These are phyloP conservation scores for Dufourea novaeangliae DNA, from an alignment of 1,140 invertebrate species.

Conservation along the genomic window DNA sequence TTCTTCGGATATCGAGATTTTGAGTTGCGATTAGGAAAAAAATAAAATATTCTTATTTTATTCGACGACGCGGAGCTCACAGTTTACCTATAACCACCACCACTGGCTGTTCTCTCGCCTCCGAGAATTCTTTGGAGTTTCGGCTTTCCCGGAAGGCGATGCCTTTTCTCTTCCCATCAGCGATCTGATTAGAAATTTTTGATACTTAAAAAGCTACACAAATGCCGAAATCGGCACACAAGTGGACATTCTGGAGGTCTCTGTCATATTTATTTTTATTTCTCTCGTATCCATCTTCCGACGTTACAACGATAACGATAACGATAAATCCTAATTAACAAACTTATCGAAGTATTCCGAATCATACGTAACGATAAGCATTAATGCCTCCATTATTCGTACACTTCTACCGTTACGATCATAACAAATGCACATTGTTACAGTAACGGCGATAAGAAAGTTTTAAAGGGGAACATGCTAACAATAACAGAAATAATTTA, in stretches of 20 bases:
- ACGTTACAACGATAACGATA: slow-evolving; percentile 8
- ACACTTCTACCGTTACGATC: slow-evolving; percentile 12
- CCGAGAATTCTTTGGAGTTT: slow-evolving; percentile 40
- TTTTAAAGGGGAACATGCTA: no score
- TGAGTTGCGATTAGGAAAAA: slow-evolving; percentile 26
- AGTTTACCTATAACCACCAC: slow-evolving; percentile 25
- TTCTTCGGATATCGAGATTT: slow-evolving; percentile 37
- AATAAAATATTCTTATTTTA: slow-evolving; percentile 36
- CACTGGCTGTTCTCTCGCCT: slow-evolving; percentile 31
- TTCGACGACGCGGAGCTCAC: slow-evolving; percentile 25
- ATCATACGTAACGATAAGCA: background rate
- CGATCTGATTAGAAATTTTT: slow-evolving; percentile 47
- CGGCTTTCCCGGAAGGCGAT: slow-evolving; percentile 40
- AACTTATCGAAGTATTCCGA: background rate
- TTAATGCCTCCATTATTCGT: background rate
- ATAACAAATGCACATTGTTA: slow-evolving; percentile 18
- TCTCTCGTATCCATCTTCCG: background rate
- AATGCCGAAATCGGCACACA: slow-evolving; percentile 69
- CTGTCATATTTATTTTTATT: slow-evolving; percentile 58
- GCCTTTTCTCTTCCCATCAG: slow-evolving; percentile 38
- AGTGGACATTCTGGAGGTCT: slow-evolving; percentile 73
- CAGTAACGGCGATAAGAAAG: no score
- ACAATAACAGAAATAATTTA: no score
- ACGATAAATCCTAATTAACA: background rate
- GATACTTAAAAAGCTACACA: slow-evolving; percentile 52